Evolutionary conservation across 2,113 vertebrate species (phyloP), one percentile per base, ranked within the genome.

Genomic region (Anser brachyrhynchus): DNA sequence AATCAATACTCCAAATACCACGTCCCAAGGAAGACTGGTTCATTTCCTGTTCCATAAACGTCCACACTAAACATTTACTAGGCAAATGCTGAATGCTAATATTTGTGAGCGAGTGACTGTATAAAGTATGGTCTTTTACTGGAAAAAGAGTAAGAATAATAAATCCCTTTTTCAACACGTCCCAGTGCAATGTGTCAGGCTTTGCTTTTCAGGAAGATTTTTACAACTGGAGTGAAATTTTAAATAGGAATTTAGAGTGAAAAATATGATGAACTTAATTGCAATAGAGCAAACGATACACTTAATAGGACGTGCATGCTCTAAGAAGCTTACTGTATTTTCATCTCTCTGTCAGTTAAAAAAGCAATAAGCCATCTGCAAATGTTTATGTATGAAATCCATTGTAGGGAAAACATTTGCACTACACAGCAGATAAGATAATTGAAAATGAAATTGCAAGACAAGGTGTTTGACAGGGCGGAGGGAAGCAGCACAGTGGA

Each of bases 351-450:
- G 59, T 71, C 87, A 37, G 89, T 71, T 81, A 76, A 71, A 76
- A 78, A 76, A 91, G 71, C 89, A 94, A 55, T 81, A 75, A 96
- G 46, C 84, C 87, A 92, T 95, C 87, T 96, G 94, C 74, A 95
- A 91, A 91, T 87, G 82, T 95, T 90, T 94, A 70, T 35, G 6
- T 64, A 77, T 81, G 67, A 95, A 97, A 96, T 88, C 84, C 95
- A 91, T 46, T 81, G 70, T 4, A 84, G 54, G 54, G 55, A 94
- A 97, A 90, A 89, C 54, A 94, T 93, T 88, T 84, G 69, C 80
- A 52, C 55, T 86, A 26, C 41, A 15, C 71, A 80, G 59, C 35
- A 97, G 72, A 90, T 79, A 95, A 95, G 85, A 91, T 90, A 88
- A 97, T 37, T 84, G 58, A 76, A 93, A 97, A 90, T 71, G 43